Base-by-base conservation (phyloP, 2,888 invertebrate genomes). In the Petrophora chlorosata region DNA sequence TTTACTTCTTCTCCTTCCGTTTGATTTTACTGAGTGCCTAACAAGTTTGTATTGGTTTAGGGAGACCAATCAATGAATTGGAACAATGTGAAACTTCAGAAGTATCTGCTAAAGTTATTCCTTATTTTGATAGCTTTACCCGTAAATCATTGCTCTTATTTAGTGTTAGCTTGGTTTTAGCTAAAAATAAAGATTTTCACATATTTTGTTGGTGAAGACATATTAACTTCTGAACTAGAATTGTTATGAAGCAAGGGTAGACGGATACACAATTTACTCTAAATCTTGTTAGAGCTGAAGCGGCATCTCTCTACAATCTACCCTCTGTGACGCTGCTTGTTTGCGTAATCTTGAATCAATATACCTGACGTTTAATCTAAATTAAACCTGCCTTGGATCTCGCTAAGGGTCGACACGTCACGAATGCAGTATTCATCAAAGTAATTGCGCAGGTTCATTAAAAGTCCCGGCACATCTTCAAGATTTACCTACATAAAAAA, bases 401-500 rank as follows among this genome's bases (percentile, higher is more conserved):
- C 36, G 19, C 47, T 48, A 53, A 66, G 69, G 63, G 70, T 56
- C 65, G 69, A 63, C 71, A 65, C 72, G 67, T 73, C 76, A 80
- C 79, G 82, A 70, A 63, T 77, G 74, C 73, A 72, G 70, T 80
- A 82, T 82, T 77, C 81, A 76, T 87, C 82, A 84, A 81, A 83
- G 82, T 82, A 82, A 85, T 84, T 80, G 81, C 80, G 69, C 74
- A 77, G 79, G 85, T 82, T 83, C 85, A 83, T 89, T 87, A 84
- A 80, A 81, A 89, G 76, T 76, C 84, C 67, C 69, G 68, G 82
- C 88, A 85, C 86, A 86, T 87, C 73, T 82, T 79, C 74, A 78
- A 79, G 82, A 88, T 89, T 87, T 85, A 70, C 85, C n/a, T n/a
- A n/a, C n/a, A n/a, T n/a, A 88, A 86, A 87, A 88, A 87, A 84